Evolutionary conservation across 2,888 invertebrate species (phyloP).

Genomic region (Galeopsomyia nigrocyanea): DNA sequence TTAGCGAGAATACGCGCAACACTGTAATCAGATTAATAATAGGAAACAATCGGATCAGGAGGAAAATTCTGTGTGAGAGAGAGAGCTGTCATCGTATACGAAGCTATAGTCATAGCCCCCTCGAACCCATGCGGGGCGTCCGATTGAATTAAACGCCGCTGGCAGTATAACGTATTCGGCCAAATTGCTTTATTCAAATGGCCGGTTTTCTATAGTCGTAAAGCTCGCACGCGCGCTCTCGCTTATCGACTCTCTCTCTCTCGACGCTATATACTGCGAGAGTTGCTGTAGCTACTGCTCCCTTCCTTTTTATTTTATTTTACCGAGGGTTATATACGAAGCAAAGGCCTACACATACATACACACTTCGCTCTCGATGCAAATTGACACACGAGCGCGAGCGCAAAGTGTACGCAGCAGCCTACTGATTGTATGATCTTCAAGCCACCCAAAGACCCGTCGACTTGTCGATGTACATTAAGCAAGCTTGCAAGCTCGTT

Average conservation of each 20-base stretch:
- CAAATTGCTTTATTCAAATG: slow-evolving; percentile 68
- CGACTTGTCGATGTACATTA: no score
- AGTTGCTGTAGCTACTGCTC: background rate
- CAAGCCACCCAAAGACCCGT: no score
- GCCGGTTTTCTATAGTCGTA: slow-evolving; percentile 45
- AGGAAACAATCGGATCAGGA: no score
- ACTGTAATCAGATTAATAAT: no score
- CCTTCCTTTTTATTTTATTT: background rate
- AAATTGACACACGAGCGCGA: slow-evolving; percentile 9
- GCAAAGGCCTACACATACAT: no score
- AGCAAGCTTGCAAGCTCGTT: no score
- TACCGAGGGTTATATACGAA: no score
- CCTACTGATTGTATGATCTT: no score
- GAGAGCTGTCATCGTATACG: slow-evolving; percentile 45
- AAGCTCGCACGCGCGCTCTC: slow-evolving; percentile 31
- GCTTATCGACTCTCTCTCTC: slow-evolving; percentile 33
- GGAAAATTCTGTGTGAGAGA: no score
- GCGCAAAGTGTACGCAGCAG: background rate
- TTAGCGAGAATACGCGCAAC: no score
- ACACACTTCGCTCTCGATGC: slow-evolving; percentile 3
- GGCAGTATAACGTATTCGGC: slow-evolving; percentile 55
- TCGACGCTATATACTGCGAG: slow-evolving; percentile 18
- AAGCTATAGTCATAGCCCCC: slow-evolving; percentile 50
- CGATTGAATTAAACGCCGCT: slow-evolving; percentile 61
- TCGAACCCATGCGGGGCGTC: slow-evolving; percentile 46